Conservation (phyloP, 2,113 vertebrate species). For the Hirundichthys speculiger region DNA sequence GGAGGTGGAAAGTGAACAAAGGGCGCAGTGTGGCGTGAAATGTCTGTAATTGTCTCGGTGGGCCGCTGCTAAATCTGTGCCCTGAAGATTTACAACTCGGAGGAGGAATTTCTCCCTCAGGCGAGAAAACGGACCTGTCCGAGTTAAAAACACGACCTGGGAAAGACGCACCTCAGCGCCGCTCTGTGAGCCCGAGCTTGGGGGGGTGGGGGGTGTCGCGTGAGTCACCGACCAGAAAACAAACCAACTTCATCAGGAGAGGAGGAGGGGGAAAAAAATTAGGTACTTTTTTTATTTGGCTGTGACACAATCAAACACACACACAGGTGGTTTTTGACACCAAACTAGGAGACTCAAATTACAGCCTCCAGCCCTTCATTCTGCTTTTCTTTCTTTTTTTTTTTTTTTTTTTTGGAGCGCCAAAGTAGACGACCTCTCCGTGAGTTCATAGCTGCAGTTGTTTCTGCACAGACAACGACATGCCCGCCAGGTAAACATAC, state of each 20-base stretch:
- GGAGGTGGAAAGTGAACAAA: conserved; percentile 50
- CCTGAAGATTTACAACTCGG: conserved; percentile 44
- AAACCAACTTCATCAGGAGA: no score
- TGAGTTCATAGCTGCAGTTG: neutral
- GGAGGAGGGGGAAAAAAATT: no score
- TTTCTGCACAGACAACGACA: conserved; percentile 24
- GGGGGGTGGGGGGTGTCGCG: conserved; percentile 28
- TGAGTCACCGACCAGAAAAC: conserved; percentile 61
- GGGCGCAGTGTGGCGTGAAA: conserved; percentile 42
- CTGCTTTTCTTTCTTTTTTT: neutral
- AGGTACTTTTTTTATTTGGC: no score
- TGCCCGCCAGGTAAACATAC: conserved; percentile 56
- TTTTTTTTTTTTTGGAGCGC: neutral
- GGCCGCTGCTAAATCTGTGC: conserved; percentile 29
- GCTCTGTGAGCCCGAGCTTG: conserved; percentile 46
- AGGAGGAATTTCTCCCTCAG: conserved; percentile 68
- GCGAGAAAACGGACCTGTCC: conserved; percentile 61
- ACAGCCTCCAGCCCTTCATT: conserved; percentile 17
- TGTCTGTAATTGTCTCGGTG: conserved; percentile 49
- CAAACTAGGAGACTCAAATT: conserved; percentile 29
- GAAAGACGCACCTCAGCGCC: conserved; percentile 54
- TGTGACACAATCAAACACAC: conserved; percentile 7
- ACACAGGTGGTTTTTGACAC: conserved; percentile 12
- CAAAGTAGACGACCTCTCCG: neutral
- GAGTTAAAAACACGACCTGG: conserved; percentile 45